Base-by-base conservation (phyloP, 2,888 invertebrate genomes). In the Reticulitermes lucifugus region DNA sequence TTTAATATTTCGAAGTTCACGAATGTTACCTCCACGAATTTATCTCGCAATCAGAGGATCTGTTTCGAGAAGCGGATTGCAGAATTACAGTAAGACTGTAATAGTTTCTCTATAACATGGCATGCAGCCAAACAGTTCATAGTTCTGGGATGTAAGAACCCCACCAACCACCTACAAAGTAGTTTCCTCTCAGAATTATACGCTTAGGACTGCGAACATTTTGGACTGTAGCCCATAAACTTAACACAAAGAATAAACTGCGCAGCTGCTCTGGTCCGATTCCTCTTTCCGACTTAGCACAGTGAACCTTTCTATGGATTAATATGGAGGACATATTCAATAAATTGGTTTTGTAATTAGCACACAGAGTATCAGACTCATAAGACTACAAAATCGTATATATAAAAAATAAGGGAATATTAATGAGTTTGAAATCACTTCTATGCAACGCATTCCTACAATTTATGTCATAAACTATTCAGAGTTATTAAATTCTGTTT, bases 161-260 rank as follows among this genome's bases (percentile, higher is more conserved):
- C 65, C 65, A 21, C 14, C 60, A 46, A 12, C 60, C 10, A n/a
- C 60, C 60, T n/a, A 6, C 21, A 21, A 2, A 10, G 22, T 41
- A 73, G 4, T 73, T 73, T 73, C 41, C 73, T 73, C 18, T 29
- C 35, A 73, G 14, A 0, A 29, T 9, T 35, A 14, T 71, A 21
- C 73, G 9, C 41, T 41, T 35, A 35, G 2, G 73, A 0, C 14
- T 73, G 73, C 73, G 65, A 65, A 25, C 65, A 65, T 65, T 65
- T 65, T 73, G 73, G 73, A 73, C 21, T 73, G 18, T 41, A 73
- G 73, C 73, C 73, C 73, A 73, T 65, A 65, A 65, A 65, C 65
- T n/a, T 65, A 65, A 65, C 65, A 65, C 65, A 65, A 12, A 10
- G 65, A 65, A 25, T 65, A 65, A 9, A 65, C 25, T 10, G 65